A percentile compares a stretch with the other conserved stretches of the same genome.
Conservation (phyloP, 2,888 invertebrate genomes). For the Cephus rjabovi region DNA sequence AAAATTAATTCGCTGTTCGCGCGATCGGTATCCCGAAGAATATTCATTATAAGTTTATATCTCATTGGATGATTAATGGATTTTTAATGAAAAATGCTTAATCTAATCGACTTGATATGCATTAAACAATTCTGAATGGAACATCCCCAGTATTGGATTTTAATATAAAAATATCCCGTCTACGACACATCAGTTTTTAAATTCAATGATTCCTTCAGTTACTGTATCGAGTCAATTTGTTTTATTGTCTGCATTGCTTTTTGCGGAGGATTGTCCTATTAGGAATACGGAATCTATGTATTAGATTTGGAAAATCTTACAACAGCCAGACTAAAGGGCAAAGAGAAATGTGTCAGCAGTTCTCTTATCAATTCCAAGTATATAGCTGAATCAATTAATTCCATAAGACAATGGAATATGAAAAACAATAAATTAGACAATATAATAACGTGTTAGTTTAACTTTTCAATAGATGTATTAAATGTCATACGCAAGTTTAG, state of each 20-base stretch:
- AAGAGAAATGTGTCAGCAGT: background rate
- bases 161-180: constrained; percentile 63
- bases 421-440: background rate
- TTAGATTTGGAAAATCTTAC: background rate
- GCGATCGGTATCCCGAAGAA: background rate
- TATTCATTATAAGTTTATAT: background rate
- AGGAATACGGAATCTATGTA: background rate
- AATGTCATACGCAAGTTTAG: background rate
- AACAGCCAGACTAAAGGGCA: background rate
- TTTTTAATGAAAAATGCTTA: constrained; percentile 3
- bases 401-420: background rate
- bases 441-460: background rate
- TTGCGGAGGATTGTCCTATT: constrained; percentile 55
- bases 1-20: background rate
- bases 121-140: constrained; percentile 31
- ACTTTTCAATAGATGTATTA: background rate
- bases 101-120: constrained; percentile 26
- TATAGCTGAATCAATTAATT: background rate
- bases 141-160: constrained; percentile 37
- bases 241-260: constrained; percentile 65
- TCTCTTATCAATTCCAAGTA: background rate
- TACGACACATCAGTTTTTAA: constrained; percentile 46
- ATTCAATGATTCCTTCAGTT: constrained; percentile 28
- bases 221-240: constrained; percentile 42
- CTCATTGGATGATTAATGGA: background rate